These are phyloP conservation scores for Ceratina calcarata DNA, from an alignment of 1,140 invertebrate genomes.

Conservation along the genomic window DNA sequence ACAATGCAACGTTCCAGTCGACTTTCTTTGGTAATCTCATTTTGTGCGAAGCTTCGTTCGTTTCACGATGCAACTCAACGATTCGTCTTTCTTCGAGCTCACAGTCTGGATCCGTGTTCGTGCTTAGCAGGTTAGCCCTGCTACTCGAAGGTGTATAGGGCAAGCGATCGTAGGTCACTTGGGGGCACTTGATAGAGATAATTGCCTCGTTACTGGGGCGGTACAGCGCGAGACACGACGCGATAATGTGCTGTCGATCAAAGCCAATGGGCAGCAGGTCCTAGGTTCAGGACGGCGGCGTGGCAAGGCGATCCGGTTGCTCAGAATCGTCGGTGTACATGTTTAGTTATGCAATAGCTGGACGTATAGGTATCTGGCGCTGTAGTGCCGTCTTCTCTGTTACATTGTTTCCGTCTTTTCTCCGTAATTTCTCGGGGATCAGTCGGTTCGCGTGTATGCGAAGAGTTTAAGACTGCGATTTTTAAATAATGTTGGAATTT, in stretches of 20 bases:
- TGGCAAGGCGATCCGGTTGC: slow-evolving; percentile 60
- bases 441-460: not conserved
- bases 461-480: not conserved
- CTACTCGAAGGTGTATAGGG: not conserved
- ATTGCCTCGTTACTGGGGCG: slow-evolving; percentile 54
- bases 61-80: not conserved
- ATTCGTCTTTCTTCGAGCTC: not conserved
- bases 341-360: slow-evolving; percentile 62
- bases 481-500: not conserved
- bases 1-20: too few species aligned
- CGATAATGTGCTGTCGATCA: slow-evolving; percentile 60
- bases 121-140: slow-evolving; percentile 6
- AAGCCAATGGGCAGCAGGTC: slow-evolving; percentile 46
- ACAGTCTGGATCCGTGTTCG: not conserved
- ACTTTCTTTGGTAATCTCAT: too few species aligned
- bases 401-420: slow-evolving; percentile 50
- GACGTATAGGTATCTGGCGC: slow-evolving; percentile 41
- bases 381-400: slow-evolving; percentile 37
- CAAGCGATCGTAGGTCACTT: slow-evolving; percentile 36
- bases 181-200: slow-evolving; percentile 51
- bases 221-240: slow-evolving; percentile 25
- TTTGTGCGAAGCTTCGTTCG: not conserved
- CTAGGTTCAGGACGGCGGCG: slow-evolving; percentile 20
- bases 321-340: slow-evolving; percentile 25
- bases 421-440: slow-evolving; percentile 28